Percentiles rank a stretch among this genome's conserved stretches.
phyloP scores from a whole-genome alignment of 2,888 invertebrate species.

The Lasiommata megera region DNA sequence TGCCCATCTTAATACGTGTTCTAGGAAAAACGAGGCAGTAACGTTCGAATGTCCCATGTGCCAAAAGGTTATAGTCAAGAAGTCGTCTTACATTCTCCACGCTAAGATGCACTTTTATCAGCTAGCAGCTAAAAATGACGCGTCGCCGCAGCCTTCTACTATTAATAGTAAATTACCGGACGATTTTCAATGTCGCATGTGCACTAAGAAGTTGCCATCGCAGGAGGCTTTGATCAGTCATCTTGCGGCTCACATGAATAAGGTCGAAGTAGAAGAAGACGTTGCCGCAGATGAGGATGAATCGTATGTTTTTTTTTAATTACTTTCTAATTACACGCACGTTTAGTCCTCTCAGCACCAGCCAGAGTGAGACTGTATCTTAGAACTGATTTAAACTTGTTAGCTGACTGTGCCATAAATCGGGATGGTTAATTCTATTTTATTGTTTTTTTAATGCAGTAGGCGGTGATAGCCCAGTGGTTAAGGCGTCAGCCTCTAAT shows the following conservation, averaged over 20 bases:
- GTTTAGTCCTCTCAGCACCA: too few relatives aligned
- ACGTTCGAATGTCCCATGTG: constrained; percentile 59
- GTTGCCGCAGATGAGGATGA: constrained; percentile 32
- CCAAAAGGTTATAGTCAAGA: constrained; percentile 46
- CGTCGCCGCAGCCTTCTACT: neutral
- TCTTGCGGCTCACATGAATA: constrained; percentile 66
- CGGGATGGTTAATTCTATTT: too few relatives aligned
- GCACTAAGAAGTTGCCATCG: constrained; percentile 53
- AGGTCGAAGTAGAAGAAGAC: constrained; percentile 50
- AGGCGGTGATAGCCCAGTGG: too few relatives aligned
- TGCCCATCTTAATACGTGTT: constrained; percentile 55
- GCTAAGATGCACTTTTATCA: constrained; percentile 59
- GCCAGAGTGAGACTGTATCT: too few relatives aligned
- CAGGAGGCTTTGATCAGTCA: constrained; percentile 66
- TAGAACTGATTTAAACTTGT: too few relatives aligned
- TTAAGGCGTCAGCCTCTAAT: too few relatives aligned
- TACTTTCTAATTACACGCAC: too few relatives aligned
- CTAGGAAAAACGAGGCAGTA: constrained; percentile 43
- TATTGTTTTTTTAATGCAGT: too few relatives aligned
- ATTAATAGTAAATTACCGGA: constrained; percentile 1
- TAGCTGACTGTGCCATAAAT: too few relatives aligned
- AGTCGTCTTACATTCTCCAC: constrained; percentile 53
- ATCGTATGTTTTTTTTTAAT: neutral
- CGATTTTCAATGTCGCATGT: constrained; percentile 61
- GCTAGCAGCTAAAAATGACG: constrained; percentile 12